Evolutionary conservation across 2,797 vertebrate species (phyloP), one percentile per base, ranked within the genome.

Genomic region (Eptatretus atami): DNA sequence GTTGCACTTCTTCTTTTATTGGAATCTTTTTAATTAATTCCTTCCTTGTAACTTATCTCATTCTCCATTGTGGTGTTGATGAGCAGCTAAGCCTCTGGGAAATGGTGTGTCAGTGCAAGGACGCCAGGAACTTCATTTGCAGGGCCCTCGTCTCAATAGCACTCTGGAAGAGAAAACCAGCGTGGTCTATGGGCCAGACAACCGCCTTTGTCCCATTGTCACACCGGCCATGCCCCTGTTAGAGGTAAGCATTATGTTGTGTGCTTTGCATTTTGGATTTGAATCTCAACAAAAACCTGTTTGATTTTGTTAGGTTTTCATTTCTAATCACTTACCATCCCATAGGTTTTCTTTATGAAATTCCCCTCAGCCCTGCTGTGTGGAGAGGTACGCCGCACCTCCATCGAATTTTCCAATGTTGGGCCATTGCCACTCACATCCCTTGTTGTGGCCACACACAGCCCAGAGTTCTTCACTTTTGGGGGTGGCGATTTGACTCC

Each of bases 81-180:
- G 57, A n/a, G 57, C 57, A 61, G 57, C 25, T n/a, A 61, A 12
- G 57, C n/a, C 25, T n/a, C 57, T 24, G 9, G 57, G 57, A 61
- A 77, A 78, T 65, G 70, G 76, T 9, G 74, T 83, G 70, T 78
- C 75, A 70, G 87, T 95, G 61, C 75, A 80, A 65, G 90, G 90
- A 57, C 79, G 75, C 64, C 88, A 95, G 71, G 82, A 93, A 69
- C 77, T 98, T 70, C 84, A 86, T 74, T 88, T 98, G 68, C 82
- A 80, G 69, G 90, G 90, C 9, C 85, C 81, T 66, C 78, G 90
- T 54, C 80, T 98, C 66, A 98, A 98, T 72, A 74, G 76, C 71
- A 93, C 86, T 69, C 95, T 95, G 75, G 88, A 93, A 70, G 87
- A 98, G 67, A 98, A 95, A 77, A 93, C 86, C 8, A 79, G 78